Percentiles rank a stretch among this genome's conserved stretches.
Evolutionary conservation across 2,888 invertebrate species (phyloP).

Genomic region (Malthinus flaveolus): DNA sequence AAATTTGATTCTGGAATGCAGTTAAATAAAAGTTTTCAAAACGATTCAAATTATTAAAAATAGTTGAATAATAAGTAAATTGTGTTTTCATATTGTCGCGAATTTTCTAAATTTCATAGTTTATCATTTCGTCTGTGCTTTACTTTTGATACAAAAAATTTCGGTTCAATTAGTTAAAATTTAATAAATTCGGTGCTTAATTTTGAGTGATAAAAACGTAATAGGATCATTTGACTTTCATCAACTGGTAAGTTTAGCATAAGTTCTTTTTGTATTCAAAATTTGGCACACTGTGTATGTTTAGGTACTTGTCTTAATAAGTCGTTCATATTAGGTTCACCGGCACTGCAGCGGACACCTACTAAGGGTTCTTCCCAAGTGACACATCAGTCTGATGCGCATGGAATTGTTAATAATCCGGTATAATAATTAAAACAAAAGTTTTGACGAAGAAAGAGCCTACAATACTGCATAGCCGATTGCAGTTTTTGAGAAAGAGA

Average conservation of each 20-base stretch:
- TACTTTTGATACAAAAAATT: too few species aligned
- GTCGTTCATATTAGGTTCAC: conserved; percentile 55
- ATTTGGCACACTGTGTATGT: conserved; percentile 51
- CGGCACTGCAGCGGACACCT: conserved; percentile 54
- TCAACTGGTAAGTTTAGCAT: conserved; percentile 8
- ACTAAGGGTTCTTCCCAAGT: conserved; percentile 51
- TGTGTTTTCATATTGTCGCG: too few species aligned
- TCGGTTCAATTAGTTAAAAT: too few species aligned
- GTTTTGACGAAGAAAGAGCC: conserved; percentile 4
- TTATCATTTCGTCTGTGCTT: too few species aligned
- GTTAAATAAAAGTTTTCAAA: too few species aligned
- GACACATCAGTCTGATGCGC: conserved; percentile 38
- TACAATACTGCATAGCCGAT: conserved; percentile 12
- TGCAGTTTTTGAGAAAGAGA: too few species aligned
- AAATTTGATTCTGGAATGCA: too few species aligned
- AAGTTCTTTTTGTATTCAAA: neutral
- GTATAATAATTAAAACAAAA: conserved; percentile 41
- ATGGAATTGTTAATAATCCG: conserved; percentile 47
- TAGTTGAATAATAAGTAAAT: too few species aligned
- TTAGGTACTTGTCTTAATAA: conserved; percentile 54
- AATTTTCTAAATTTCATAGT: too few species aligned
- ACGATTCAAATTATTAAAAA: too few species aligned
- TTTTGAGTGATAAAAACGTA: too few species aligned
- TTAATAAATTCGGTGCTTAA: too few species aligned
- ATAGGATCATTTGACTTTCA: neutral